A percentile compares a stretch with the other conserved stretches of the same genome.
Evolutionary conservation across 2,888 invertebrate genomes (phyloP).

Genomic region (Plebejus melissa): DNA sequence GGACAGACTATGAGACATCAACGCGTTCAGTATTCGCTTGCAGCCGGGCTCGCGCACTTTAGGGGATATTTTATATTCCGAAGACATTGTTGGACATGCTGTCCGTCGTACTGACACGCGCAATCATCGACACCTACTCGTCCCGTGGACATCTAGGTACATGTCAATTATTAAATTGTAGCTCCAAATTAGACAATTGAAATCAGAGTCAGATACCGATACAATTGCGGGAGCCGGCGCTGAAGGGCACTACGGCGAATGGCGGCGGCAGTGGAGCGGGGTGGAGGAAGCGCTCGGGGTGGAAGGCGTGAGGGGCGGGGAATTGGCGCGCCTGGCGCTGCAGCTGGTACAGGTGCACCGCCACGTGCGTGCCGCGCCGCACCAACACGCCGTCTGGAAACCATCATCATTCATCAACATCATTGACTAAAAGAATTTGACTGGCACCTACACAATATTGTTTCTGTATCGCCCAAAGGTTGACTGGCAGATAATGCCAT

Average conservation of each 20-base stretch:
- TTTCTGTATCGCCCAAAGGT: too few relatives aligned
- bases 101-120: too few relatives aligned
- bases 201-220: conserved; percentile 67
- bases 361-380: conserved; percentile 66
- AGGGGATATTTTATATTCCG: too few relatives aligned
- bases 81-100: too few relatives aligned
- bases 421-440: too few relatives aligned
- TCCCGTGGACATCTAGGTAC: neutral
- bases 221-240: conserved; percentile 83
- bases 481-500: too few relatives aligned
- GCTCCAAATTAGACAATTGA: neutral
- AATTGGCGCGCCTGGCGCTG: conserved; percentile 81
- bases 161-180: too few relatives aligned
- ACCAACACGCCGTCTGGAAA: conserved; percentile 63
- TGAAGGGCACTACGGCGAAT: conserved; percentile 82
- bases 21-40: too few relatives aligned
- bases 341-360: conserved; percentile 78
- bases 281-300: conserved; percentile 80
- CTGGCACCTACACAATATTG: too few relatives aligned
- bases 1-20: too few relatives aligned
- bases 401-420: neutral
- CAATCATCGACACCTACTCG: neutral
- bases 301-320: conserved; percentile 83
- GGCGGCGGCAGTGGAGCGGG: conserved; percentile 77
- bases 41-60: too few relatives aligned